These are phyloP conservation scores for Patella caerulea DNA, from an alignment of 2,888 invertebrate genomes.

Conservation along the genomic window DNA sequence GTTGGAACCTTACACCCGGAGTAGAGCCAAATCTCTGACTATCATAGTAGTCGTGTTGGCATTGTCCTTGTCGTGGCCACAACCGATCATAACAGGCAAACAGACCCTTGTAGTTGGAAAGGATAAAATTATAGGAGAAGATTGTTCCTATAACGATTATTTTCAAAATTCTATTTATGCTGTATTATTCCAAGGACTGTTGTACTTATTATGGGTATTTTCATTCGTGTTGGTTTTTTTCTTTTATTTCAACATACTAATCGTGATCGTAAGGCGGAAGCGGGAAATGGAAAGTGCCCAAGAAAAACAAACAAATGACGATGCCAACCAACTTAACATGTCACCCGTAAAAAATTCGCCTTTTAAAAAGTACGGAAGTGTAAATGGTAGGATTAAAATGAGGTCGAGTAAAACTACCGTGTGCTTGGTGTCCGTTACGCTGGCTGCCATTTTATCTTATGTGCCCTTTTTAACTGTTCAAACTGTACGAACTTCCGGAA, in stretches of 20 bases:
- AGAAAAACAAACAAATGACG: background rate
- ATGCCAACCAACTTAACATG: background rate
- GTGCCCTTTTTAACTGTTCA: constrained; percentile 54
- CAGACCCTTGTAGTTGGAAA: constrained; percentile 43
- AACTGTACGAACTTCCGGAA: constrained; percentile 46
- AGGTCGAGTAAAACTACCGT: constrained; percentile 49
- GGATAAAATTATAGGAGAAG: constrained; percentile 44
- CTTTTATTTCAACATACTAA: constrained; percentile 49
- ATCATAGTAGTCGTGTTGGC: constrained; percentile 42
- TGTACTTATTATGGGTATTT: constrained; percentile 45
- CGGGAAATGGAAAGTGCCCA: background rate
- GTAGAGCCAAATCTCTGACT: constrained; percentile 50
- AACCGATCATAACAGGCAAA: constrained; percentile 48
- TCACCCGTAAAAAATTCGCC: background rate
- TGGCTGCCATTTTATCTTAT: constrained; percentile 51
- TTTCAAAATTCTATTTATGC: constrained; percentile 42
- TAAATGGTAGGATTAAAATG: constrained; percentile 37
- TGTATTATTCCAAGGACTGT: constrained; percentile 47
- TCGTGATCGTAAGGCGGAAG: constrained; percentile 29
- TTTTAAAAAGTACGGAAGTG: background rate
- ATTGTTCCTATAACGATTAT: constrained; percentile 49
- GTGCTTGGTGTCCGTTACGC: constrained; percentile 54
- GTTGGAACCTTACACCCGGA: constrained; percentile 50
- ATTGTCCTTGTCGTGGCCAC: constrained; percentile 48
- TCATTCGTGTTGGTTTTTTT: constrained; percentile 45